phyloP scores from a whole-genome alignment of 2,888 invertebrate species.

The Melitaea athalia region DNA sequence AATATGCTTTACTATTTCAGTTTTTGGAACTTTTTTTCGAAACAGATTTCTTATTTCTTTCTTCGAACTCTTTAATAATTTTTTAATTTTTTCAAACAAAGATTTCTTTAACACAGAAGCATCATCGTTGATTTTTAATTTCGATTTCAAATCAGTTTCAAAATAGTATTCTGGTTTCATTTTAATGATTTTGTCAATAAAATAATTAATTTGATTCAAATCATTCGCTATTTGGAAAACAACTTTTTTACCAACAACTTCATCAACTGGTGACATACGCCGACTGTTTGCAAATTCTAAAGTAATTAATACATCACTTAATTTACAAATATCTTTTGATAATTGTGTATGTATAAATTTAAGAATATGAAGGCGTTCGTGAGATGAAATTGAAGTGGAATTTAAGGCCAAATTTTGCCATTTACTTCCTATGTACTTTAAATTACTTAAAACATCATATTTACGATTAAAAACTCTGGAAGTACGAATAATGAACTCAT shows the following conservation, averaged over 20 bases:
- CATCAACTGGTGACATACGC: constrained; percentile 49
- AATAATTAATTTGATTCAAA: constrained; percentile 47
- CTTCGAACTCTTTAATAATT: constrained; percentile 55
- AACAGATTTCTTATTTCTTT: constrained; percentile 52
- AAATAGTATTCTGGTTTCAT: constrained; percentile 21
- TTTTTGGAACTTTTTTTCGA: constrained; percentile 50
- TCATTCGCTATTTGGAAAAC: constrained; percentile 48
- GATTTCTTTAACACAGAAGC: constrained; percentile 44
- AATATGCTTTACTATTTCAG: constrained; percentile 52
- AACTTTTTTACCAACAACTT: constrained; percentile 43
- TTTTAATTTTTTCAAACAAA: constrained; percentile 57
- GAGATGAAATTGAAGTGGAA: constrained; percentile 43
- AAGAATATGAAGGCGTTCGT: constrained; percentile 51
- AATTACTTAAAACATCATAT: constrained; percentile 49
- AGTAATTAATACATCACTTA: constrained; percentile 52
- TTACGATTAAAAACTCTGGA: constrained; percentile 45
- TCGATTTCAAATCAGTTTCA: not conserved
- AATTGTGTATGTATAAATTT: constrained; percentile 58
- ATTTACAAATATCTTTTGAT: constrained; percentile 53
- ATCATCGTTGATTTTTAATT: not conserved
- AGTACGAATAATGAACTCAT: constrained; percentile 44
- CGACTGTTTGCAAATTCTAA: constrained; percentile 53
- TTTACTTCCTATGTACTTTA: constrained; percentile 51
- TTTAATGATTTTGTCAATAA: constrained; percentile 46
- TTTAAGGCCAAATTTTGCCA: constrained; percentile 51